Evolutionary conservation across 2,888 invertebrate species (phyloP).

Genomic region (Chrysopilus asiliformis): DNA sequence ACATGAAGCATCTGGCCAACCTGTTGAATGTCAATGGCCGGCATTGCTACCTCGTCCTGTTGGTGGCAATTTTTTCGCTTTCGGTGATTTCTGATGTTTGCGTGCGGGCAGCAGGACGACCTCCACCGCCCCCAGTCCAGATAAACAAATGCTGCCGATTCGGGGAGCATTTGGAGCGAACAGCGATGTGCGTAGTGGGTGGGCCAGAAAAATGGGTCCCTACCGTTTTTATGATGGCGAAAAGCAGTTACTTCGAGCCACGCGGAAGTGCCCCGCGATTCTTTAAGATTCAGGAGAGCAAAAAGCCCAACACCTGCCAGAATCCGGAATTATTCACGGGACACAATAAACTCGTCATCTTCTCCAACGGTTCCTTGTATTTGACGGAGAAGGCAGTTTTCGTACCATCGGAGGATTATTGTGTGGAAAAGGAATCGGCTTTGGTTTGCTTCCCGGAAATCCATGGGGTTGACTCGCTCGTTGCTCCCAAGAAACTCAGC

Average conservation of each 20-base stretch:
- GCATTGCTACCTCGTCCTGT: too few relatives aligned
- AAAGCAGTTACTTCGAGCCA: conserved; percentile 31
- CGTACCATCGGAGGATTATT: conserved; percentile 47
- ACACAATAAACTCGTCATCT: conserved; percentile 35
- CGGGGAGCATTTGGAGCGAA: conserved; percentile 37
- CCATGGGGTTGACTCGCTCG: conserved; percentile 20
- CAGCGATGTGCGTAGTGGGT: conserved; percentile 28
- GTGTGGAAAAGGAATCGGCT: conserved; percentile 52
- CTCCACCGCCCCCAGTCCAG: background rate
- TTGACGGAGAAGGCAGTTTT: conserved; percentile 38
- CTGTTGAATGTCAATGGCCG: too few relatives aligned
- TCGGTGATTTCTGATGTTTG: too few relatives aligned
- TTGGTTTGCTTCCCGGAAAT: conserved; percentile 44
- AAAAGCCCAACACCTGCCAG: conserved; percentile 28
- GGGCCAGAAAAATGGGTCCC: conserved; percentile 41
- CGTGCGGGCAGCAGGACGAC: background rate
- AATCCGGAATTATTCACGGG: conserved; percentile 32
- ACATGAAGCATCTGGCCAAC: too few relatives aligned
- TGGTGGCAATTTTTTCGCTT: too few relatives aligned
- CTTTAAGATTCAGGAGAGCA: conserved; percentile 34
- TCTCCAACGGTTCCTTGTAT: conserved; percentile 51
- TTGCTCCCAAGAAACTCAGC: conserved; percentile 22
- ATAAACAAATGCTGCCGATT: conserved; percentile 43
- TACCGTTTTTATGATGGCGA: conserved; percentile 42
- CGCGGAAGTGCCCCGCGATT: conserved; percentile 33